Percentiles rank a stretch among this genome's conserved stretches.
Conservation (phyloP, 2,113 vertebrate genomes). For the Gymnocephalus cernua region DNA sequence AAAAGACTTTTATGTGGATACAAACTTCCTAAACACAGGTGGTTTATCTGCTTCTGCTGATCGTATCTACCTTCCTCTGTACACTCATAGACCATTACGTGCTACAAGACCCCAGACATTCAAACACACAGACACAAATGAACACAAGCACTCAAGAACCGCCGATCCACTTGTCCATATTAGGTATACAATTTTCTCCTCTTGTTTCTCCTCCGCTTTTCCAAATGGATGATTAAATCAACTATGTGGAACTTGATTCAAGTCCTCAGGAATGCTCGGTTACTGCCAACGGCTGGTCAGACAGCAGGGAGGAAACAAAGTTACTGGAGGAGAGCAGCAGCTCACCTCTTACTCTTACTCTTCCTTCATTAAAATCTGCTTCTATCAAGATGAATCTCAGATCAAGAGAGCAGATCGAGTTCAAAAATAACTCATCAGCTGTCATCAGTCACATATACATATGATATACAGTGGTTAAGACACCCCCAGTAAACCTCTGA, state of each 20-base stretch:
- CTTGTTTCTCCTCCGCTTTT: constrained; percentile 82
- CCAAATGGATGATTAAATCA: constrained; percentile 96
- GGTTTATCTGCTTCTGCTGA: constrained; percentile 72
- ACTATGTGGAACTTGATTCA: constrained; percentile 96
- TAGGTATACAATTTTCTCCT: constrained; percentile 93
- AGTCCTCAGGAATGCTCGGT: constrained; percentile 92
- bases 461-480: constrained; percentile 60
- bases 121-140: constrained; percentile 66
- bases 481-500: constrained; percentile 25
- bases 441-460: background rate
- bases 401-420: constrained; percentile 26
- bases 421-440: constrained; percentile 7
- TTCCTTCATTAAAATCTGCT: constrained; percentile 61
- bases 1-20: constrained; percentile 66
- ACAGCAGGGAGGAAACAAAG: constrained; percentile 87
- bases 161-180: constrained; percentile 96
- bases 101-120: constrained; percentile 78
- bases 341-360: constrained; percentile 56
- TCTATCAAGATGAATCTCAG: constrained; percentile 45
- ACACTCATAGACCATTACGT: constrained; percentile 86
- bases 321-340: constrained; percentile 73
- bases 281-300: constrained; percentile 91
- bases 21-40: constrained; percentile 74
- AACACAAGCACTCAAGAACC: constrained; percentile 66
- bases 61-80: constrained; percentile 73